Evolutionary conservation across 2,888 invertebrate species (phyloP), one percentile per base, ranked within the genome.

Genomic region (Apantesis nais): DNA sequence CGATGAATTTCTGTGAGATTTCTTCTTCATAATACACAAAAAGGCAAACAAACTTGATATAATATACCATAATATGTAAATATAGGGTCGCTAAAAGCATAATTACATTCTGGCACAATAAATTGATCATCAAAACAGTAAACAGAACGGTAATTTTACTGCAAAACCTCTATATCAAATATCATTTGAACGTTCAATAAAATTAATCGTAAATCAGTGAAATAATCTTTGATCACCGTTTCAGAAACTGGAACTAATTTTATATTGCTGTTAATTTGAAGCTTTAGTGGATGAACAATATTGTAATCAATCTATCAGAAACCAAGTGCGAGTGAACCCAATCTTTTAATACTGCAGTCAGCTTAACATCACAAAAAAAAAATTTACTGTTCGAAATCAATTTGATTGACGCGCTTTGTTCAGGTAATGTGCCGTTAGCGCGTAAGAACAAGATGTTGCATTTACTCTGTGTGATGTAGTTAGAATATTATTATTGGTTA

Each of bases 221-320:
- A 48, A n/a, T 52, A 22, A n/a, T 52, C 48, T n/a, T 52, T 52
- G 48, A 52, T 52, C 48, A 52, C n/a, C 48, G 48, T n/a, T 52
- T n/a, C 48, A 9, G 48, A 22, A 9, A 11, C 9, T n/a, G 11
- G 48, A 9, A n/a, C 22, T 52, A n/a, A 52, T 52, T n/a, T 52
- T 22, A 9, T 22, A n/a, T 2, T 2, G n/a, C 22, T 52, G 48
- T 48, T 48, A 19, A 44, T 44, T 48, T 48, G 19, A 8, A 48
- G 19, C 22, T 7, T 0, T 52, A n/a, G 22, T 52, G 48, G 48
- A 9, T 52, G n/a, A 52, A 52, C 48, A 52, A 52, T 19, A 52
- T 52, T 52, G 22, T 22, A 22, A 48, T 48, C 22, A 48, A 22
- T 9, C 19, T 44, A 7, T 0, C 1, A 22, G 16, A 22, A 48